Evolutionary conservation across 2,797 vertebrate genomes (phyloP).

Genomic region (Malurus leucopterus): DNA sequence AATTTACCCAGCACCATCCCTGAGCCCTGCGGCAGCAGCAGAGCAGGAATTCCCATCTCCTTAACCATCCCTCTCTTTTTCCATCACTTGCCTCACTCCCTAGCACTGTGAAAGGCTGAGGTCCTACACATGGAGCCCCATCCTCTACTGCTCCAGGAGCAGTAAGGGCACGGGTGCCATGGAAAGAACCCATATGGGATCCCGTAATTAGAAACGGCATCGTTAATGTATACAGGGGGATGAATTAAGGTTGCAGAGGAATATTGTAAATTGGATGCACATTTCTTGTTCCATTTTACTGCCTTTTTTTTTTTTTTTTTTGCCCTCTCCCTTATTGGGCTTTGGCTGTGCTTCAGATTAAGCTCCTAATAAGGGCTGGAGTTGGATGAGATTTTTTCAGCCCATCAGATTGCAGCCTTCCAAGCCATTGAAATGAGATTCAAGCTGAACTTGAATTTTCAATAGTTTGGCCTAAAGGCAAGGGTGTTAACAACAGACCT

Average conservation of each 20-base stretch:
- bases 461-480: conserved; percentile 54
- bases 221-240: background rate
- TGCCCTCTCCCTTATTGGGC: background rate
- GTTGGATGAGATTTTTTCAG: conserved; percentile 28
- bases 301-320: background rate
- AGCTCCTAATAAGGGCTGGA: conserved; percentile 61
- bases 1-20: background rate
- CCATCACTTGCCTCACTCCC: background rate
- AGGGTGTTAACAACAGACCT: conserved; percentile 58
- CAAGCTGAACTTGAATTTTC: conserved; percentile 60
- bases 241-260: conserved; percentile 44
- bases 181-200: background rate
- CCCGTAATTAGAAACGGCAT: background rate
- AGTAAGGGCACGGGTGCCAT: background rate
- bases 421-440: conserved; percentile 51
- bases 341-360: conserved; percentile 45
- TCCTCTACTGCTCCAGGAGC: background rate
- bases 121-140: background rate
- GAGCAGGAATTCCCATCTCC: background rate
- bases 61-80: background rate
- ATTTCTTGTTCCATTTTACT: conserved; percentile 57
- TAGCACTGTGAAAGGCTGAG: background rate
- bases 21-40: background rate
- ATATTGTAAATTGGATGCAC: conserved; percentile 54
- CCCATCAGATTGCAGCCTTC: conserved; percentile 52